These are phyloP conservation scores for Dendrocincla fuliginosa DNA, from an alignment of 2,797 vertebrate genomes.

Conservation along the genomic window DNA sequence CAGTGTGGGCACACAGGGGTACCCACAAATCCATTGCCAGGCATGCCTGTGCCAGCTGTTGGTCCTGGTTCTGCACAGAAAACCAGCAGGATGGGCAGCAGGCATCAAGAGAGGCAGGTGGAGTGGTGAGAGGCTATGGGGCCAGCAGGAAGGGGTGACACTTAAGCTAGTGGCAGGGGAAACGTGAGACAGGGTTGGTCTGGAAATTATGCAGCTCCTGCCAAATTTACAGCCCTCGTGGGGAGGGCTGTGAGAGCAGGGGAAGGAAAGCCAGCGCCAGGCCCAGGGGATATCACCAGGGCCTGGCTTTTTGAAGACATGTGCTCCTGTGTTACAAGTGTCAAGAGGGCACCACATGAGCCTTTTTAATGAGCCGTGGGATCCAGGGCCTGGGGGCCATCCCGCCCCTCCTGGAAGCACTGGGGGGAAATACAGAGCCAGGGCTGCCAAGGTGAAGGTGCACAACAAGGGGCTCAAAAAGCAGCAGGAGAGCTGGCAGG, in stretches of 20 bases:
- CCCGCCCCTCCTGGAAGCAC: neutral
- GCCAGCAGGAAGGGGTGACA: neutral
- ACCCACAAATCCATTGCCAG: neutral
- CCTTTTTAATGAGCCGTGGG: neutral
- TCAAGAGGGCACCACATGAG: neutral
- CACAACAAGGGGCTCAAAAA: neutral
- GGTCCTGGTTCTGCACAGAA: neutral
- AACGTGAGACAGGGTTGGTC: neutral
- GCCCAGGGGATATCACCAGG: neutral
- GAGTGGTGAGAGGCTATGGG: accelerated
- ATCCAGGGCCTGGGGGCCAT: accelerated
- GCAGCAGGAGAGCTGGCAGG: neutral
- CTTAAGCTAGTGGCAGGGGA: slow-evolving; percentile 6
- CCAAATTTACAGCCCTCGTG: slow-evolving; percentile 5
- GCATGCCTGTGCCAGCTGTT: accelerated
- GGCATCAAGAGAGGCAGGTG: neutral
- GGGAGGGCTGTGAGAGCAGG: neutral
- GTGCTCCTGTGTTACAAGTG: slow-evolving; percentile 42
- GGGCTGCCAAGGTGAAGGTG: accelerated
- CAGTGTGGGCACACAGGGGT: accelerated
- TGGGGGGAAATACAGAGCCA: neutral
- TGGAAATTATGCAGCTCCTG: slow-evolving; percentile 47
- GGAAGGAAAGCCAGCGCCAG: neutral
- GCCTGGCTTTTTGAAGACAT: slow-evolving; percentile 50
- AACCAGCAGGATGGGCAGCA: neutral